A percentile compares a stretch with the other conserved stretches of the same genome.
phyloP scores from a whole-genome alignment of 2,888 invertebrate genomes.

The Athalia rosae region DNA sequence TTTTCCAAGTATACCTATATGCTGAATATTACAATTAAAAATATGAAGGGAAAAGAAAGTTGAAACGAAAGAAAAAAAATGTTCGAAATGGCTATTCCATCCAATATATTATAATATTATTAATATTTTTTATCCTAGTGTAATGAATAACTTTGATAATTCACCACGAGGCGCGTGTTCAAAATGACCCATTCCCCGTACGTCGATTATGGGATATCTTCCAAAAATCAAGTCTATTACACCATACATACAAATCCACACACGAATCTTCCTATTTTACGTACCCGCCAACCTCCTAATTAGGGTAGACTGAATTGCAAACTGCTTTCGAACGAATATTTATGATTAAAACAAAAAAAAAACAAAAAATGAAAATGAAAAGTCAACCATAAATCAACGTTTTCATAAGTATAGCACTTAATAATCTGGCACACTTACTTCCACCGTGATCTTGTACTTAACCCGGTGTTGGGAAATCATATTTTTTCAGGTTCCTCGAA shows the following conservation, averaged over 20 bases:
- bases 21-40: slow-evolving; percentile 35
- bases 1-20: slow-evolving; percentile 46
- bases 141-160: not conserved
- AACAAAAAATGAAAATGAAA: too few relatives aligned
- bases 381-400: too few relatives aligned
- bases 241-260: too few relatives aligned
- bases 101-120: slow-evolving; percentile 30
- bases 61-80: not conserved
- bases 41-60: too few relatives aligned
- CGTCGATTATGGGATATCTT: too few relatives aligned
- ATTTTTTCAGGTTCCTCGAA: slow-evolving; percentile 28
- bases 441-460: slow-evolving; percentile 37
- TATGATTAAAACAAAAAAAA: too few relatives aligned
- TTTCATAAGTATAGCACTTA: slow-evolving; percentile 10
- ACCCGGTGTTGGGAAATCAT: slow-evolving; percentile 40
- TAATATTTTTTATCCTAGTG: slow-evolving; percentile 7
- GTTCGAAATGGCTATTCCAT: slow-evolving; percentile 34
- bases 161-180: slow-evolving; percentile 28
- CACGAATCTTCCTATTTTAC: too few relatives aligned
- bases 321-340: too few relatives aligned
- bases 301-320: too few relatives aligned
- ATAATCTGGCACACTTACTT: not conserved
- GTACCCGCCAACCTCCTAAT: too few relatives aligned
- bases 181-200: too few relatives aligned
- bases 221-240: too few relatives aligned